Evolutionary conservation across 2,888 invertebrate species (phyloP), one percentile per base, ranked within the genome.

Genomic region (Autographa gamma): DNA sequence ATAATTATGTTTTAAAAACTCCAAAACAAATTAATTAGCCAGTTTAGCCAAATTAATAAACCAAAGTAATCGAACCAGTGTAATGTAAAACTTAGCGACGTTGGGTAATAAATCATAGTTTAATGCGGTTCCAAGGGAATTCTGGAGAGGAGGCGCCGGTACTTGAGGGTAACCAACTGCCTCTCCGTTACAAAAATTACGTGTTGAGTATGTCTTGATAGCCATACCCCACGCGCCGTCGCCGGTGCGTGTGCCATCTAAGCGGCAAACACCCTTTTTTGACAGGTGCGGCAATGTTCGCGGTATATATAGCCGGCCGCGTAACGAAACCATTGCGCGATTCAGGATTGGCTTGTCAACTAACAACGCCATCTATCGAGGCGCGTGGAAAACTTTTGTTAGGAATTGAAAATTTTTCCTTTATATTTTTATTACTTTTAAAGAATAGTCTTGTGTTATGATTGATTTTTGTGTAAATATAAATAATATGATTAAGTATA

Each of bases 201-300:
- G 97, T 97, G 97, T 97, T 97, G 97, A 95, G 97, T 97, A 98
- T 97, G 97, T 97, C 97, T 97, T 97, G 97, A 97, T 97, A 91
- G 93, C 97, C 97, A 97, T 98, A 97, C 97, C 97, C 97, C 97
- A 96, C 96, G 92, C 92, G 61, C 92, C 92, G 86, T 87, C 76
- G 85, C 54, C 91, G 92, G 93, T 93, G 88, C 92, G 93, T 94
- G 97, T 97, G 96, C 96, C 96, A 97, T 97, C 88, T 69, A 97
- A 97, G 97, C 96, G 96, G 96, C 97, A 97, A 97, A 96, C 97
- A 97, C 96, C 97, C 97, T 97, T 97, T 97, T 97, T 85, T 16
- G 8, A 19, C 7, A 0, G 18, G 25, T 14, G 0, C 0, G 0
- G 0, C 0, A 11, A 1, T 5, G n/a, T 9, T 11, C 18, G 48